These are phyloP conservation scores for Apaloderma vittatum DNA, from an alignment of 2,113 vertebrate genomes.

Conservation along the genomic window DNA sequence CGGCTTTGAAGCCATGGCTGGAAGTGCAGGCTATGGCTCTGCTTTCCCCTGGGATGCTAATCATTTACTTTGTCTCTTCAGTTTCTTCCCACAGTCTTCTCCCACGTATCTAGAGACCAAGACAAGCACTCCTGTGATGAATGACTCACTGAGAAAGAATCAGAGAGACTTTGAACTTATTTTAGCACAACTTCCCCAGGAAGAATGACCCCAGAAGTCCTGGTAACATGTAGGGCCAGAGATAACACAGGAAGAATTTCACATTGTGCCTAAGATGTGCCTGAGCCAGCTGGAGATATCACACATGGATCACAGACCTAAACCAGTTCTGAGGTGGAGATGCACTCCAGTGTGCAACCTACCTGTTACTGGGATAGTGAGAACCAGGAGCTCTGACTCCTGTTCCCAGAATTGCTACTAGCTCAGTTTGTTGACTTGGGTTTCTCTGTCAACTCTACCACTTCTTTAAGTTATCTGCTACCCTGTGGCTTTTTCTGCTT, in stretches of 20 bases:
- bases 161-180: slow-evolving; percentile 14
- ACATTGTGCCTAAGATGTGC: rapidly evolving
- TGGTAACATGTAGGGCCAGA: neutral
- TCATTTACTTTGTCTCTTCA: neutral
- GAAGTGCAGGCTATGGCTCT: neutral
- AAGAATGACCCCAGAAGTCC: slow-evolving; percentile 39
- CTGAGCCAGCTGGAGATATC: neutral
- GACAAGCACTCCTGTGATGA: neutral
- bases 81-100: slow-evolving; percentile 33
- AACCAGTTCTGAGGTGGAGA: neutral
- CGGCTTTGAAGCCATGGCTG: neutral
- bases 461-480: neutral
- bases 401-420: neutral
- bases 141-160: slow-evolving; percentile 54
- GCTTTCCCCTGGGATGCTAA: neutral
- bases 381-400: neutral
- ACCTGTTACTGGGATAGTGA: neutral
- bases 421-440: neutral
- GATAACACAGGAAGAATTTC: neutral
- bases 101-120: neutral
- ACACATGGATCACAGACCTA: neutral
- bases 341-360: neutral
- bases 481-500: neutral
- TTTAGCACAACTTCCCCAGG: slow-evolving; percentile 45
- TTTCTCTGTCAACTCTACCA: neutral